Base-by-base conservation (phyloP, 2,113 vertebrate genomes). In the Grus americana region DNA sequence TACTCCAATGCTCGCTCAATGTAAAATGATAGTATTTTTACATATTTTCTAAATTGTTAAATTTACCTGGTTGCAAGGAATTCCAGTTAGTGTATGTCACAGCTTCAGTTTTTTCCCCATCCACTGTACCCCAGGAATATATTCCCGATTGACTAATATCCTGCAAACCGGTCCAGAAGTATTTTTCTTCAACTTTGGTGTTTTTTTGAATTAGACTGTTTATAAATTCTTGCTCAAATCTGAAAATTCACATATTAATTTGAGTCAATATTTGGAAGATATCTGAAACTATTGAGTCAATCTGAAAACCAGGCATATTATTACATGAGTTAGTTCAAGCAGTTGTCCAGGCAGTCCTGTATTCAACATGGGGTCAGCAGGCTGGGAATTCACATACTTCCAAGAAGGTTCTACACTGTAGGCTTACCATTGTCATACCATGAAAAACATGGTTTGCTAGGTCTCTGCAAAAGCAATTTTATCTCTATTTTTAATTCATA, bases 151-250 rank as follows among this genome's bases (percentile, higher is more conserved):
- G 97, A 34, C 98, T 98, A 59, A 93, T 82, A 95, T 99, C 99
- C 96, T 98, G 98, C 93, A 99, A 98, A 55, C 98, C 99, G 0
- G 98, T 99, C 99, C 99, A 99, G 93, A 99, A 99, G 93, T 98
- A 98, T 58, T 97, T 98, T 63, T 76, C 97, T 88, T 79, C 97
- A 89, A 80, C 80, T 95, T 92, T 94, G 11, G 97, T 97, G 23
- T 99, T 95, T 55, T 98, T 98, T 89, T 96, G 97, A 52, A 99
- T 98, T 30, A 99, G 97, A 76, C 97, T 98, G 96, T 98, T 99
- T 96, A 99, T 98, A 87, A 98, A 99, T 90, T 99, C 98, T 98
- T 99, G 99, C 78, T 99, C 99, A 97, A 99, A 99, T 95, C 99
- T 99, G 97, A 38, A 97, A 96, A 72, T 79, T 46, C 62, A 92